Evolutionary conservation across 1,140 invertebrate species (phyloP).

Genomic region (Nephila pilipes): DNA sequence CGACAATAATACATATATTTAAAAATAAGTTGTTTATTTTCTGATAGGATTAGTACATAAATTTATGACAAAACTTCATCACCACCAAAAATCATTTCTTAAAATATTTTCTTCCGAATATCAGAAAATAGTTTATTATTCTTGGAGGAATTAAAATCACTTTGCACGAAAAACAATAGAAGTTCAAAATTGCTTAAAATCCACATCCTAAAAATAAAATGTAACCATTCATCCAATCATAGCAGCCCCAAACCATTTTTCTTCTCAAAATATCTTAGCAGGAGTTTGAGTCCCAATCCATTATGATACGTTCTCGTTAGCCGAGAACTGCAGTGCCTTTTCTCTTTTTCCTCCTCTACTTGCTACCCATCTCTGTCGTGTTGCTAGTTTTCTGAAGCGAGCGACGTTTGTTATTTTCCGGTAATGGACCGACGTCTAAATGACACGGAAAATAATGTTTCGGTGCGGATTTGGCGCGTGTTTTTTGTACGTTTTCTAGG

Average conservation of each 20-base stretch:
- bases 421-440: constrained; percentile 56
- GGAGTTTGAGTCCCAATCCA: constrained; percentile 46
- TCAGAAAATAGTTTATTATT: too few species aligned
- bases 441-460: constrained; percentile 51
- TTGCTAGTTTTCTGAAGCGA: background rate
- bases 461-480: background rate
- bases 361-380: background rate
- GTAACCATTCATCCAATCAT: too few species aligned
- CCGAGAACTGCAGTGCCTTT: background rate
- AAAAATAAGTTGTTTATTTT: too few species aligned
- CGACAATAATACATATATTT: too few species aligned
- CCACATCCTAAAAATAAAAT: too few species aligned
- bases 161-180: too few species aligned
- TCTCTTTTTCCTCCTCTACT: background rate
- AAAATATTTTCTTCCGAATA: too few species aligned
- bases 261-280: background rate
- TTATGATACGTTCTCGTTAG: constrained; percentile 51
- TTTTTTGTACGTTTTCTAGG: background rate
- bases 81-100: too few species aligned
- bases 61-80: too few species aligned
- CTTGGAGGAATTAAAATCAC: too few species aligned
- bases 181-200: too few species aligned
- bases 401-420: constrained; percentile 50
- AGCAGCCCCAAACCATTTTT: background rate
- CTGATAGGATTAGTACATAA: too few species aligned